phyloP scores from a whole-genome alignment of 2,797 vertebrate species.

The Pangasius krempfi region DNA sequence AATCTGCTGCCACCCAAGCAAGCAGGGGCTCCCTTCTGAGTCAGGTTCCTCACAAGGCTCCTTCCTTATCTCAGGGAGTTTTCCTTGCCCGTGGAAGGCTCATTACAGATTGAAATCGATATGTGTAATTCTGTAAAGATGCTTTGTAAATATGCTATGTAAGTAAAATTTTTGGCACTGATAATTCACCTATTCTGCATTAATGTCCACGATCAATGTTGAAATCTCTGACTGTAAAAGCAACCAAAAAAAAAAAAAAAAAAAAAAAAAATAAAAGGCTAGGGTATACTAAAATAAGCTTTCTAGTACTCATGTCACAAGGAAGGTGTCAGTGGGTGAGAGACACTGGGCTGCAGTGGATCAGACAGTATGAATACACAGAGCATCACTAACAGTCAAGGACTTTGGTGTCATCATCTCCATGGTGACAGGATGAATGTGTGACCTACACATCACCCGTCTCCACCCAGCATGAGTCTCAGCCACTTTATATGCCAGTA shows the following conservation, averaged over 20 bases:
- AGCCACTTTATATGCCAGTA: background rate
- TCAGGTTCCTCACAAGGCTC: background rate
- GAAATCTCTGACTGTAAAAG: background rate
- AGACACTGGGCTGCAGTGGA: constrained; percentile 11
- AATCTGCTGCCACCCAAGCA: background rate
- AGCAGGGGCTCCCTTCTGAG: background rate
- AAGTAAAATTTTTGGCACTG: background rate
- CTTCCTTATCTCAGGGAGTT: background rate
- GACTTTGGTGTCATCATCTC: constrained; percentile 26
- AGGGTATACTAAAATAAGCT: background rate
- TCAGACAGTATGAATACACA: constrained; percentile 57
- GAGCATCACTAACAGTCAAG: constrained; percentile 34
- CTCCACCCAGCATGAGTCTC: background rate
- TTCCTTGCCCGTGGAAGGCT: background rate
- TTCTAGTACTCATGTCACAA: background rate
- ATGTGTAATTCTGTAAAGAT: background rate
- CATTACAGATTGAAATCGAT: background rate
- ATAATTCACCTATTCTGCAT: background rate
- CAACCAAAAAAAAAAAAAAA: too few species aligned
- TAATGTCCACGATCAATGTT: background rate
- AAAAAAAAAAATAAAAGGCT: too few species aligned
- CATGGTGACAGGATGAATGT: background rate
- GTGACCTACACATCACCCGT: background rate
- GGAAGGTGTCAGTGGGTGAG: background rate
- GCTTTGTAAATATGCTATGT: too few species aligned